Percentiles rank a stretch among this genome's conserved stretches.
Evolutionary conservation across 2,113 vertebrate genomes (phyloP).

Genomic region (Erinaceus europaeus): DNA sequence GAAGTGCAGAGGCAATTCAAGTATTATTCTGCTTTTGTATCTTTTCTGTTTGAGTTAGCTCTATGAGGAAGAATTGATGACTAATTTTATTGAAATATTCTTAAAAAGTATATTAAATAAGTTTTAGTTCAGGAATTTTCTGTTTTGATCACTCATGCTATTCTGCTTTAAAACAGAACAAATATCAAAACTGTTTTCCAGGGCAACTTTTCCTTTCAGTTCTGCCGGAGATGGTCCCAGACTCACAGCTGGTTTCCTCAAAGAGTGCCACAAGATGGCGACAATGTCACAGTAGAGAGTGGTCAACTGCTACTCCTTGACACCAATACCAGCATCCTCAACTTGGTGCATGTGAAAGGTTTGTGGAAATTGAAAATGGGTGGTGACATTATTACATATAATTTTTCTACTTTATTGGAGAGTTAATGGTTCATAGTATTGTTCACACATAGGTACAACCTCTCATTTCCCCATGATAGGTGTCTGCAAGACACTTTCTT

Average conservation of each 20-base stretch:
- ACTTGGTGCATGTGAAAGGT: constrained; percentile 83
- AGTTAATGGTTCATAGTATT: too few relatives aligned
- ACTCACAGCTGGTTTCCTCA: constrained; percentile 79
- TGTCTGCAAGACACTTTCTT: too few relatives aligned
- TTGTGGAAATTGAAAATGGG: not conserved
- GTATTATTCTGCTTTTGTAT: not conserved
- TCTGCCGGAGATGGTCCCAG: constrained; percentile 78
- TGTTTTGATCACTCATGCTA: not conserved
- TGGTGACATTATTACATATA: not conserved
- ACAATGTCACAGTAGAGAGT: constrained; percentile 83
- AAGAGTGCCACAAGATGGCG: constrained; percentile 85
- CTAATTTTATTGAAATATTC: not conserved
- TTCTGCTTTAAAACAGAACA: not conserved
- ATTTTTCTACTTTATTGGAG: not conserved
- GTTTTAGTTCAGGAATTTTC: not conserved
- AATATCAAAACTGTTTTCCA: constrained; percentile 55
- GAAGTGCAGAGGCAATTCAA: not conserved
- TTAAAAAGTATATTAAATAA: not conserved
- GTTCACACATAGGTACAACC: too few relatives aligned
- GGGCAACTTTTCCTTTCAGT: constrained; percentile 55
- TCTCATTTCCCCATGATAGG: too few relatives aligned
- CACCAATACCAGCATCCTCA: constrained; percentile 70
- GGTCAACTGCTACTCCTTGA: constrained; percentile 75
- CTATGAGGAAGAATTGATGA: not conserved
- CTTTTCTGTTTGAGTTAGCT: not conserved